Evolutionary conservation across 1,140 invertebrate species (phyloP), one percentile per base, ranked within the genome.

Genomic region (Camponotus pennsylvanicus): DNA sequence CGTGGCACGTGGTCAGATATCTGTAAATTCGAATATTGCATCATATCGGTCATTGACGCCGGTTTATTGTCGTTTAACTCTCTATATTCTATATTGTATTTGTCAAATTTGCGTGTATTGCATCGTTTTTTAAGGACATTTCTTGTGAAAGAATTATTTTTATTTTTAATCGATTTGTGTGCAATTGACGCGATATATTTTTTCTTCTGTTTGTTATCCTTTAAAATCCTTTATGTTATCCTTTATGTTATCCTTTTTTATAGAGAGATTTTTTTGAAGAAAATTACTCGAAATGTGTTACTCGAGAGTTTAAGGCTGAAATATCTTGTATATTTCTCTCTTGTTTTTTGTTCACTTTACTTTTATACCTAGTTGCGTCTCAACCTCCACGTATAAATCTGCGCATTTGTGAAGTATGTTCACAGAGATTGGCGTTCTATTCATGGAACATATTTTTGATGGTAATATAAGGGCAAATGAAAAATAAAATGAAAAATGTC

Each of bases 401-500:
- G 55, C 40, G 18, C 32, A n/a, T 34, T 42, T 55, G 40, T 61
- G 55, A 77, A 64, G 49, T 76, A 80, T 42, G 15, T 7, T 18
- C 61, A 21, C 1, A 15, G 45, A 71, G 27, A 45, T 78, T n/a
- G 76, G 21, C 7, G 0, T 40, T 52, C 15, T 63, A 15, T n/a
- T 15, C 57, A 8, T 64, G 18, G 18, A 77, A 66, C 11, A 61
- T 40, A 49, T 77, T 84, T 88, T 87, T 67, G 32, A 61, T n/a
- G n/a, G 71, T 70, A 86, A 71, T 57, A 52, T 77, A 88, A 77
- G 76, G 57, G 64, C 71, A 84, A 88, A 88, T 88, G 86, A 88
- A 88, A 88, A 88, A 88, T 88, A 88, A 84, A 88, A 88, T 88
- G 86, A 88, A 88, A 88, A 88, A 88, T 88, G 84, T 88, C 70